Percentiles rank a stretch among this genome's conserved stretches.
Evolutionary conservation across 2,113 vertebrate species (phyloP).

Genomic region (Leptodactylus fuscus): DNA sequence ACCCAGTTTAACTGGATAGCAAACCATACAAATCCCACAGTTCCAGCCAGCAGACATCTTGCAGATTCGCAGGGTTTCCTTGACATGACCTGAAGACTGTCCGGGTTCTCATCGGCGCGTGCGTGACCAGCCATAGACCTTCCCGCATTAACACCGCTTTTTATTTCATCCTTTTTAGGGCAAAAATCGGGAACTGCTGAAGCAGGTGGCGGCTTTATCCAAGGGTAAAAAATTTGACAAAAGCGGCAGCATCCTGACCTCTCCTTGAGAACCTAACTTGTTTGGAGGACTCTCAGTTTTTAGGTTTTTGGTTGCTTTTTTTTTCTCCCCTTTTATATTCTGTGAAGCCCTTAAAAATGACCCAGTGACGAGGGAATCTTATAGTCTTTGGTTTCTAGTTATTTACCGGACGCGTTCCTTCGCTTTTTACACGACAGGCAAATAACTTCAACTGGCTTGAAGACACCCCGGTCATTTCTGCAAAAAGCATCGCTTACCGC

Average conservation of each 20-base stretch:
- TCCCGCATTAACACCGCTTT: too few relatives aligned
- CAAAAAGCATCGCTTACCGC: conserved; percentile 64
- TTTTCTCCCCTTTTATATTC: conserved; percentile 67
- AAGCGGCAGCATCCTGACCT: conserved; percentile 88
- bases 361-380: conserved; percentile 71
- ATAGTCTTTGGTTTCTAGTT: conserved; percentile 75
- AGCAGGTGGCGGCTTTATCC: conserved; percentile 95
- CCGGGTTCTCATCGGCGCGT: too few relatives aligned
- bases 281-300: neutral
- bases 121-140: too few relatives aligned
- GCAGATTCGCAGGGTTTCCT: too few relatives aligned
- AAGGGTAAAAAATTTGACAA: conserved; percentile 99
- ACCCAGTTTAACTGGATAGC: too few relatives aligned
- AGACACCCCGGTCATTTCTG: conserved; percentile 76
- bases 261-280: conserved; percentile 81
- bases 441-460: conserved; percentile 81
- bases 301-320: neutral
- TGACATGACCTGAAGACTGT: too few relatives aligned
- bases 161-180: conserved; percentile 76
- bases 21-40: too few relatives aligned
- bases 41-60: too few relatives aligned
- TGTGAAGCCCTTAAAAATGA: conserved; percentile 80
- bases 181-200: conserved; percentile 97
- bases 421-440: conserved; percentile 70
- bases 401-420: conserved; percentile 73